phyloP scores from a whole-genome alignment of 30 jellyfish, hydroid and myxozoan species.

The Sanderia malayensis region DNA sequence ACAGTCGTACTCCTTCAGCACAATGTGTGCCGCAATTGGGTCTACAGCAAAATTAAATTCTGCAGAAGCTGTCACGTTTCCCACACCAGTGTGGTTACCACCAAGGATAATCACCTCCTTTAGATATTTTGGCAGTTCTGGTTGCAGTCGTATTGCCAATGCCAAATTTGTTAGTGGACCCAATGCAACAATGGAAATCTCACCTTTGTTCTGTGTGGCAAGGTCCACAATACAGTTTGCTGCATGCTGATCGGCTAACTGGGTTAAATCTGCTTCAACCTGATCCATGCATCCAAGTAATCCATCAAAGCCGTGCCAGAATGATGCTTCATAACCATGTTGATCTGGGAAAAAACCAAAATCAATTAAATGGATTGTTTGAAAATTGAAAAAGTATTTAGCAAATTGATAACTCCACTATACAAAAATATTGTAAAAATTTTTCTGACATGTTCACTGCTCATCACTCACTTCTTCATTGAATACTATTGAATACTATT shows the following conservation, averaged over 20 bases:
- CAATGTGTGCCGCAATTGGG: slow-evolving; percentile 82
- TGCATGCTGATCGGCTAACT: slow-evolving; percentile 64
- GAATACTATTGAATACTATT: no score
- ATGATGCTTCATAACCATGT: slow-evolving; percentile 23
- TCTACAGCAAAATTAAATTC: slow-evolving; percentile 86
- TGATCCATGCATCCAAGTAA: slow-evolving; percentile 46
- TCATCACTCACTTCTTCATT: no score
- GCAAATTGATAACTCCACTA: no score
- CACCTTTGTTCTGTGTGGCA: slow-evolving; percentile 65
- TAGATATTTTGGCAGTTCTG: slow-evolving; percentile 59
- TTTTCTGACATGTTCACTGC: no score
- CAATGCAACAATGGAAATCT: slow-evolving; percentile 64
- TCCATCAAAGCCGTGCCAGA: slow-evolving; percentile 87
- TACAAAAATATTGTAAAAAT: no score
- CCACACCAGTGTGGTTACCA: slow-evolving; percentile 83
- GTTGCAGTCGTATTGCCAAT: slow-evolving; percentile 64
- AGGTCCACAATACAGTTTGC: slow-evolving; percentile 65
- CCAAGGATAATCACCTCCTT: slow-evolving; percentile 83
- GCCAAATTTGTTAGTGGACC: slow-evolving; percentile 97
- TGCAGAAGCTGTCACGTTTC: slow-evolving; percentile 71
- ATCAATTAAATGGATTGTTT: background rate
- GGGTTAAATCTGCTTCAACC: slow-evolving; percentile 29
- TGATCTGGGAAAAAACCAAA: slow-evolving; percentile 14
- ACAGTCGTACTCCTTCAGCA: slow-evolving; percentile 78
- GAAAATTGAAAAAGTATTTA: no score